A percentile compares a stretch with the other conserved stretches of the same genome.
Evolutionary conservation across 2,113 vertebrate species (phyloP).

Genomic region (Melanotaenia duboulayi): DNA sequence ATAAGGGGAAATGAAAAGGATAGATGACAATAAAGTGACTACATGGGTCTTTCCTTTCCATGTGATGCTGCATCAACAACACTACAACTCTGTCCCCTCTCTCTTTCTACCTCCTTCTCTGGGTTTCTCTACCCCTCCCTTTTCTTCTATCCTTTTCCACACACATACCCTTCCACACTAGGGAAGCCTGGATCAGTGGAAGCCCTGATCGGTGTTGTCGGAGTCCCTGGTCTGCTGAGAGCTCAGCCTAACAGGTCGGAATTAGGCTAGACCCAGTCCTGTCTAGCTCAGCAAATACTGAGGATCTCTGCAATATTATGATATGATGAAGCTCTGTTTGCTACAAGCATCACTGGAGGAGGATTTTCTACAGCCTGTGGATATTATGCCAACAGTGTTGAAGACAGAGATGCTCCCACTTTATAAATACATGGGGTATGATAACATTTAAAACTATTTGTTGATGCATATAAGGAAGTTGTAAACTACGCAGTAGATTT

Average conservation of each 20-base stretch:
- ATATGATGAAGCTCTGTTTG: slow-evolving; percentile 19
- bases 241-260: slow-evolving; percentile 59
- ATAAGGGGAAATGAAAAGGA: not conserved
- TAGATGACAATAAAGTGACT: not conserved
- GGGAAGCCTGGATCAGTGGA: slow-evolving; percentile 55
- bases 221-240: slow-evolving; percentile 33
- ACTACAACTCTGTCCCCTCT: slow-evolving; percentile 18
- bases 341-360: slow-evolving; percentile 10
- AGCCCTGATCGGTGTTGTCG: slow-evolving; percentile 38
- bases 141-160: slow-evolving; percentile 17
- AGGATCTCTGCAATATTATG: slow-evolving; percentile 4
- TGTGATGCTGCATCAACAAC: slow-evolving; percentile 41
- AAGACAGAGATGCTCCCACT: slow-evolving; percentile 32
- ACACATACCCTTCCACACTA: slow-evolving; percentile 30
- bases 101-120: slow-evolving; percentile 45
- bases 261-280: slow-evolving; percentile 60
- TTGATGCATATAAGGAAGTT: slow-evolving; percentile 5
- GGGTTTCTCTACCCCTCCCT: slow-evolving; percentile 48
- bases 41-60: slow-evolving; percentile 32
- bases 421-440: slow-evolving; percentile 16
- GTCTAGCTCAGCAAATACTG: not conserved
- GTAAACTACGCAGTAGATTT: not conserved
- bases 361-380: slow-evolving; percentile 43
- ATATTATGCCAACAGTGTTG: slow-evolving; percentile 35
- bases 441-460: not conserved